A percentile compares a stretch with the other conserved stretches of the same genome.
Conservation (phyloP, 1,140 invertebrate species). For the Tetranychus urticae region DNA sequence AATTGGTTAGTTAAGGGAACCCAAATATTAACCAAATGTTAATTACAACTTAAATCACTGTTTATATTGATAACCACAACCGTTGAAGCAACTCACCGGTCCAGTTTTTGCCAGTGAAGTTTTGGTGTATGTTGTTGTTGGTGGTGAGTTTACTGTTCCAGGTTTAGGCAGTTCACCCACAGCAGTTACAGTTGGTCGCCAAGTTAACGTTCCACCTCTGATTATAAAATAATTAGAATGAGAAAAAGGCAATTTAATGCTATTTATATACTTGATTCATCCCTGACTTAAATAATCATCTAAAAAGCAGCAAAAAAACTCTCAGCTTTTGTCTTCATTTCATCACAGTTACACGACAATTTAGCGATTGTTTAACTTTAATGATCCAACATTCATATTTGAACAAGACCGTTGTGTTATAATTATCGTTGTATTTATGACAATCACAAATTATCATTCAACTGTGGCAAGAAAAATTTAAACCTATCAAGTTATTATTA, state of each 20-base stretch:
- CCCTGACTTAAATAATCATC: no score
- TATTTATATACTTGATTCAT: no score
- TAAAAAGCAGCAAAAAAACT: no score
- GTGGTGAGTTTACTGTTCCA: conserved; percentile 9
- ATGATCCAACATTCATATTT: no score
- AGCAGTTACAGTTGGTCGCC: conserved; percentile 14
- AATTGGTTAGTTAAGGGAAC: neutral
- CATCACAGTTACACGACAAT: no score
- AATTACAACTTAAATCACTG: neutral
- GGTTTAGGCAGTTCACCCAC: conserved; percentile 10
- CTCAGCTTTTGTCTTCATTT: no score
- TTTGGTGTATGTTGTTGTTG: conserved; percentile 50
- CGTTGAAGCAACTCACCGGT: neutral
- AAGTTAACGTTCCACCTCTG: conserved; percentile 11
- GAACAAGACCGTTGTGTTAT: no score
- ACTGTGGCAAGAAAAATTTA: no score
- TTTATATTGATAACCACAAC: neutral
- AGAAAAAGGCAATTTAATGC: neutral
- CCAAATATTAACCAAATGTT: neutral
- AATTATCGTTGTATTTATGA: no score
- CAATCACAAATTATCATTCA: no score
- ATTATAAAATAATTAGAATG: neutral
- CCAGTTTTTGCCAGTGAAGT: conserved; percentile 46
- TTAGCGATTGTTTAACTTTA: no score
- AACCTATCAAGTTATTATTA: no score